A percentile compares a stretch with the other conserved stretches of the same genome.
Evolutionary conservation across 2,888 invertebrate genomes (phyloP).

Genomic region (Amblyjoppa fuscipennis): DNA sequence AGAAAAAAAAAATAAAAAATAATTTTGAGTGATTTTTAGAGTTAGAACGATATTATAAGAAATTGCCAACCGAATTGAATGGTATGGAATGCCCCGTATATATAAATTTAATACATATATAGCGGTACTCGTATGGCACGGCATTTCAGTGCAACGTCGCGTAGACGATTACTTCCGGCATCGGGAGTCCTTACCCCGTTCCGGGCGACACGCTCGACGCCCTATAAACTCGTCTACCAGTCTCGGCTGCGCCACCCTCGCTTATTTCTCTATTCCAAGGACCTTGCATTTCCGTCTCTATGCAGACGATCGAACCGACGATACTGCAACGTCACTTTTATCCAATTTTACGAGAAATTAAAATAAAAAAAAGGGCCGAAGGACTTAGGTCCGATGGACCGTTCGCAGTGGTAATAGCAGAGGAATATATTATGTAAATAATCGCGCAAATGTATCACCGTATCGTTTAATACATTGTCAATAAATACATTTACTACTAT

Average conservation of each 20-base stretch:
- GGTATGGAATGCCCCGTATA: not conserved
- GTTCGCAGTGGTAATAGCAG: too few species aligned
- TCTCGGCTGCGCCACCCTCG: not conserved
- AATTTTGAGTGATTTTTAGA: too few species aligned
- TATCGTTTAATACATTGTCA: too few species aligned
- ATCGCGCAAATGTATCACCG: too few species aligned
- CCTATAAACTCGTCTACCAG: constrained; percentile 45
- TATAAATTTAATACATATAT: not conserved
- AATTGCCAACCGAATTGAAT: too few species aligned
- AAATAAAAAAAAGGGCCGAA: not conserved
- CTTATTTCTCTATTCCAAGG: constrained; percentile 32
- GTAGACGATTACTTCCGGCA: constrained; percentile 66
- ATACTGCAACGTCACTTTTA: not conserved
- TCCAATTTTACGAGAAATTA: not conserved
- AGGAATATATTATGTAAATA: too few species aligned
- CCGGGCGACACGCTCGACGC: constrained; percentile 37
- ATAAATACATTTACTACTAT: too few species aligned
- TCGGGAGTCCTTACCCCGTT: constrained; percentile 56
- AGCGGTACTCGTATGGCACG: constrained; percentile 26
- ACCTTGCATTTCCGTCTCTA: constrained; percentile 33
- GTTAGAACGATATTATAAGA: too few species aligned
- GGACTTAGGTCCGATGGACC: too few species aligned
- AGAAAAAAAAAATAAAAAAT: too few species aligned
- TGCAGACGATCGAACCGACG: constrained; percentile 9
- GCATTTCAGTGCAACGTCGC: constrained; percentile 49